Conservation (phyloP, 2,797 vertebrate species). For the Monodelphis domestica region DNA sequence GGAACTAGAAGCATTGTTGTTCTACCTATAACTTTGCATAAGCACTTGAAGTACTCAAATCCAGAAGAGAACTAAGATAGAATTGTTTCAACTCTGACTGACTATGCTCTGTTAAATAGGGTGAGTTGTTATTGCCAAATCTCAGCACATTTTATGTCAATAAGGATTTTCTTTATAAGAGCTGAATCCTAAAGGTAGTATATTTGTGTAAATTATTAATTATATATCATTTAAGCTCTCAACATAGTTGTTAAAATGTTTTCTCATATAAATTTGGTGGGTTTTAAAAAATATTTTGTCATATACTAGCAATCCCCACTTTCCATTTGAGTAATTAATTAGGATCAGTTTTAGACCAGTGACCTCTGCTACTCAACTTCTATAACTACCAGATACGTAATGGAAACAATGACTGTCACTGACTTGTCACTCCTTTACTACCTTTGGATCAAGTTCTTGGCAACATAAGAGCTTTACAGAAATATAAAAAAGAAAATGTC, state of each 20-base stretch:
- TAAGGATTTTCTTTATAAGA: constrained; percentile 11
- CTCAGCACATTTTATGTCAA: neutral
- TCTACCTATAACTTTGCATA: constrained; percentile 59
- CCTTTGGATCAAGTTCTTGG: constrained; percentile 34
- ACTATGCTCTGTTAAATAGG: neutral
- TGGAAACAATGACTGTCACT: constrained; percentile 40
- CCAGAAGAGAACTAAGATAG: constrained; percentile 24
- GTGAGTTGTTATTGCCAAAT: neutral
- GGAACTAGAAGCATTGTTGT: constrained; percentile 44
- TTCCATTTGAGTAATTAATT: neutral
- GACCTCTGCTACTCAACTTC: neutral
- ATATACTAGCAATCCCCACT: neutral
- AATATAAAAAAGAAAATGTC: constrained; percentile 19
- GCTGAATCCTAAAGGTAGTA: constrained; percentile 22
- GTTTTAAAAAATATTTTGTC: constrained; percentile 22
- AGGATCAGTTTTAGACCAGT: neutral
- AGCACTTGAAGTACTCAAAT: constrained; percentile 50
- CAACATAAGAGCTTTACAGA: neutral
- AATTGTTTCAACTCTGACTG: constrained; percentile 32
- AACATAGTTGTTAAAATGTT: constrained; percentile 6
- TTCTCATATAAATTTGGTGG: constrained; percentile 4
- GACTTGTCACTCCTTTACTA: constrained; percentile 36
- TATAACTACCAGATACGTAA: constrained; percentile 4
- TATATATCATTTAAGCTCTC: constrained; percentile 3
- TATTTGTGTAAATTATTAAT: constrained; percentile 46